A percentile compares a stretch with the other conserved stretches of the same genome.
These are phyloP conservation scores for Phrixothrix hirtus DNA, from an alignment of 2,888 invertebrate genomes.

Conservation along the genomic window DNA sequence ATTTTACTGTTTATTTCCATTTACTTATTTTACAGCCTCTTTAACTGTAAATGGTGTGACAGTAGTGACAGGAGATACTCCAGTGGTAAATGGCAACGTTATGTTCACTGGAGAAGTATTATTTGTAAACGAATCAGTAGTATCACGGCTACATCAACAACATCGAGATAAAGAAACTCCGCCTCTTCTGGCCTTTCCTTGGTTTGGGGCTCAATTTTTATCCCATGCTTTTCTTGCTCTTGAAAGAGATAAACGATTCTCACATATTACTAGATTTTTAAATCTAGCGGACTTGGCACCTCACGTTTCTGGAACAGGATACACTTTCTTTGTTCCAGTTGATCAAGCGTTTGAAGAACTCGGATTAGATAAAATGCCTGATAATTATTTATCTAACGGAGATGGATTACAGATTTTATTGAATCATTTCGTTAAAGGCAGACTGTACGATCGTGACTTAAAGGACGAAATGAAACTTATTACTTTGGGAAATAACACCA, in stretches of 20 bases:
- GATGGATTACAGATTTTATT: constrained; percentile 63
- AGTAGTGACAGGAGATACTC: constrained; percentile 64
- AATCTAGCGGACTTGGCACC: constrained; percentile 66
- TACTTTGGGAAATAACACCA: constrained; percentile 62
- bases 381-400: constrained; percentile 61
- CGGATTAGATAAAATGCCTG: constrained; percentile 63
- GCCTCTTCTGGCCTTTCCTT: constrained; percentile 65
- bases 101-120: constrained; percentile 67
- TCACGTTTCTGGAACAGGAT: constrained; percentile 65
- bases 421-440: constrained; percentile 66
- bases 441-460: constrained; percentile 64
- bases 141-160: constrained; percentile 65
- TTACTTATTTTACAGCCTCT: constrained; percentile 56
- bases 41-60: constrained; percentile 64
- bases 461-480: constrained; percentile 60
- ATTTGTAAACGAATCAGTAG: constrained; percentile 65
- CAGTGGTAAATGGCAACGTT: constrained; percentile 64
- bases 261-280: constrained; percentile 64
- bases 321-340: constrained; percentile 72
- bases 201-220: constrained; percentile 67
- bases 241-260: constrained; percentile 61
- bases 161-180: constrained; percentile 69
- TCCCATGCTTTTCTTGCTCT: constrained; percentile 66
- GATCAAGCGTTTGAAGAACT: constrained; percentile 67
- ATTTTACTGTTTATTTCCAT: no score